Evolutionary conservation across 2,888 invertebrate genomes (phyloP).

Genomic region (Halictus ligatus): DNA sequence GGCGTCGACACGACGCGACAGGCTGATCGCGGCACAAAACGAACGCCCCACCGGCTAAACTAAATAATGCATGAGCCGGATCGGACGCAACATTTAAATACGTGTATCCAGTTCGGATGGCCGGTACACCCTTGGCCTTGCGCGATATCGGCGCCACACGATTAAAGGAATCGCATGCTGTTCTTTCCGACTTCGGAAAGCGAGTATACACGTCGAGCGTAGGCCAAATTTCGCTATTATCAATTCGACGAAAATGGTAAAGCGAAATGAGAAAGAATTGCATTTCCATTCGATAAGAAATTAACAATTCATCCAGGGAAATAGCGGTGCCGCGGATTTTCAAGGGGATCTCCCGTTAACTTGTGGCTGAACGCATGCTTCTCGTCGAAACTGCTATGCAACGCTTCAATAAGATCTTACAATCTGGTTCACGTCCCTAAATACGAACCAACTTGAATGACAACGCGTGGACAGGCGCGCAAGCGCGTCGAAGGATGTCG

Average conservation of each 20-base stretch:
- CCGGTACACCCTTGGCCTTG: slow-evolving; percentile 69
- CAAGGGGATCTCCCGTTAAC: no score
- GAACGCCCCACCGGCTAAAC: slow-evolving; percentile 72
- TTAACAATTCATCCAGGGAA: no score
- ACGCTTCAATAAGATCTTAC: background rate
- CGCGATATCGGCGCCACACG: slow-evolving; percentile 44
- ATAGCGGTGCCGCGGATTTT: no score
- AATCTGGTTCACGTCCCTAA: background rate
- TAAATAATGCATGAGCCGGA: slow-evolving; percentile 81
- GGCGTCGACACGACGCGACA: slow-evolving; percentile 77
- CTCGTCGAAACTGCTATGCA: background rate
- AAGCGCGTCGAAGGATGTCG: no score
- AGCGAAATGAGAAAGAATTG: no score
- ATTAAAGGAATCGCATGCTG: slow-evolving; percentile 23
- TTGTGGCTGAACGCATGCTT: no score
- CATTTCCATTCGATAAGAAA: no score
- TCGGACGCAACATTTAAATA: slow-evolving; percentile 79
- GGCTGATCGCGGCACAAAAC: slow-evolving; percentile 74
- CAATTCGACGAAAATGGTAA: no score
- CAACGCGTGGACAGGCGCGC: background rate
- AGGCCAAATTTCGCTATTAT: no score
- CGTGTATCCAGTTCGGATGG: slow-evolving; percentile 67
- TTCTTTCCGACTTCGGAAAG: no score
- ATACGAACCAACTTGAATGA: background rate
- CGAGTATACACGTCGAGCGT: no score